Evolutionary conservation across 2,797 vertebrate genomes (phyloP).

Genomic region (Anguilla marmorata): DNA sequence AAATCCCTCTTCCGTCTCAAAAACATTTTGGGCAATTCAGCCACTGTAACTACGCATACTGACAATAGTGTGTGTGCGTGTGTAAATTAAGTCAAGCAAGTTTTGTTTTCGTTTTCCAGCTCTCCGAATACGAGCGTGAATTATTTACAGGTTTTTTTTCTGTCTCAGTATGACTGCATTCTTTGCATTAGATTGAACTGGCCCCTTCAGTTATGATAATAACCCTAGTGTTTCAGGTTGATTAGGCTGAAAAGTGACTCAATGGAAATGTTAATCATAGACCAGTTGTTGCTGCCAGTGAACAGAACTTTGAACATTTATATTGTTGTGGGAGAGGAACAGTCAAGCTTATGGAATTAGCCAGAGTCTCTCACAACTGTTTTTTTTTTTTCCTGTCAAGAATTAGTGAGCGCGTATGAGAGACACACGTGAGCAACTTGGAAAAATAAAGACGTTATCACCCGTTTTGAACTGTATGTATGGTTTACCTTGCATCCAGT

Average conservation of each 20-base stretch:
- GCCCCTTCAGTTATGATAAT: not conserved
- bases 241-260: conserved; percentile 5
- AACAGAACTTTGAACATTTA: conserved; percentile 27
- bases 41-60: conserved; percentile 18
- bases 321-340: conserved; percentile 16
- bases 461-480: not conserved
- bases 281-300: conserved; percentile 30
- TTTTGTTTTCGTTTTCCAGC: conserved; percentile 11
- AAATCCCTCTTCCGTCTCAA: not conserved
- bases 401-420: not conserved
- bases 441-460: not conserved
- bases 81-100: conserved; percentile 29
- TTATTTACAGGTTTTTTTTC: not conserved
- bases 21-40: not conserved
- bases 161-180: not conserved
- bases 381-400: not conserved
- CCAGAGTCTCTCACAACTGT: conserved; percentile 10
- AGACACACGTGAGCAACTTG: not conserved
- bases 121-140: not conserved
- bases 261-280: not conserved
- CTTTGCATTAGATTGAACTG: not conserved
- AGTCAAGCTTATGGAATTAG: conserved; percentile 1
- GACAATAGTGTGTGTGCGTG: conserved; percentile 21
- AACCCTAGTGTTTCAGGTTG: conserved; percentile 23
- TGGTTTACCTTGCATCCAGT: not conserved